Base-by-base conservation (phyloP, 1,140 invertebrate genomes). In the Brachystomella parvula region DNA sequence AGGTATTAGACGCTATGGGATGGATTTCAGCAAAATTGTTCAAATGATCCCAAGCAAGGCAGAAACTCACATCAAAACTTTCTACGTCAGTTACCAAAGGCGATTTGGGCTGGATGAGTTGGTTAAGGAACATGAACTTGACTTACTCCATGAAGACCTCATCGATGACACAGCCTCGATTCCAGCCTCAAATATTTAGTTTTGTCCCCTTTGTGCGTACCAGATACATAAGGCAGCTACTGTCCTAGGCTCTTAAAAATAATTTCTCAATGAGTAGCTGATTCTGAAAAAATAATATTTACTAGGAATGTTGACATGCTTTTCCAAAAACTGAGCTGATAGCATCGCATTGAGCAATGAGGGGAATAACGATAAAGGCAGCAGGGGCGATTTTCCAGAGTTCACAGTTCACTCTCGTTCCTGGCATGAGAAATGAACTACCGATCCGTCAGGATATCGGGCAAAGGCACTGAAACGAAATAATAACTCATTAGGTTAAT, bases 21-120 rank as follows among this genome's bases (percentile, higher is more conserved):
- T 93, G 81, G 89, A 97, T 78, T 97, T 95, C 80, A 87, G 90
- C 78, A 90, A 91, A 28, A 96, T 98, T 68, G 92, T 94, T 19
- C 93, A 97, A 78, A 87, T 94, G 3, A 87, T 98, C 67, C 91
- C 92, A 61, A 97, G 93, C 29, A 98, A 98, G 80, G 94, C 89
- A 2, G 93, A 96, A 78, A 85, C 87, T 35, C 94, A 97, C 77
- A 82, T 97, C 21, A 85, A 90, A 64, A 88, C 86, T 31, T 98
- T 97, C 80, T 96, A 89, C 77, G 83, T 90, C 0, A 94, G 91
- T 74, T 92, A 96, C 79, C 83, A 91, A 53, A 85, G 90, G 65
- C 85, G 91, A 58, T 95, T 92, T 78, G 93, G 94, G 78, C 80
- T 97, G 61, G 94, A 97, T 78, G 85, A 86, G 39, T 86, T 96